Conservation (phyloP, 2,113 vertebrate species). For the Etia nguti region DNA sequence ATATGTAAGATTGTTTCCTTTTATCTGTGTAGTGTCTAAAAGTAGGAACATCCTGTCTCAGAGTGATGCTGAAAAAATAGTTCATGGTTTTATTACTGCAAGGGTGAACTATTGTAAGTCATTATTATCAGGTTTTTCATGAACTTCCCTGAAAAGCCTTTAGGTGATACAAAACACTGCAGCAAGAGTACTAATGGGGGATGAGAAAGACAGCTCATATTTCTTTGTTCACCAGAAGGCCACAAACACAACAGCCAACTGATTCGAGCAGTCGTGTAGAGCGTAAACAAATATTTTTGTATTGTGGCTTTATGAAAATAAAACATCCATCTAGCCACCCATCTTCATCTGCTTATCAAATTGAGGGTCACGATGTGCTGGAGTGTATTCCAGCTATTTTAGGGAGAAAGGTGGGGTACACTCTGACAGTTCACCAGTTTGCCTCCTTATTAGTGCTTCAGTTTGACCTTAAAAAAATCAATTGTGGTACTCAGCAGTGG, state of each 20-base stretch:
- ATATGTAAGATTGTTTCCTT: not conserved
- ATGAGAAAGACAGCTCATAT: not conserved
- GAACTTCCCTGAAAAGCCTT: not conserved
- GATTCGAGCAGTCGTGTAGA: not conserved
- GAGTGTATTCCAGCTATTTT: not conserved
- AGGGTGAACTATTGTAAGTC: not conserved
- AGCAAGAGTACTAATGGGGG: not conserved
- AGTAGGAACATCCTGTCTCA: not conserved
- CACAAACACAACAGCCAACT: not conserved
- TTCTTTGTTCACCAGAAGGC: not conserved
- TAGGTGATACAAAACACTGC: not conserved
- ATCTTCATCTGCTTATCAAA: not conserved
- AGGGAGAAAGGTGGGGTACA: not conserved
- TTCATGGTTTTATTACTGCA: not conserved
- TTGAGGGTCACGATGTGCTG: not conserved
- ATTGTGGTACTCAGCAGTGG: not conserved
- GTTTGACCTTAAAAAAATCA: not conserved
- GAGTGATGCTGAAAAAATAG: not conserved
- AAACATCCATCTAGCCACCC: not conserved
- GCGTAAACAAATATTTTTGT: accelerated
- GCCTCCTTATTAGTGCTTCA: not conserved
- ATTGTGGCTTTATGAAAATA: not conserved
- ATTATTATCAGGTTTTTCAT: not conserved
- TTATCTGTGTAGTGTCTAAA: not conserved
- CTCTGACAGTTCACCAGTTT: not conserved